Percentiles rank a stretch among this genome's conserved stretches.
phyloP scores from a whole-genome alignment of 2,888 invertebrate species.

The Tachina lurida region DNA sequence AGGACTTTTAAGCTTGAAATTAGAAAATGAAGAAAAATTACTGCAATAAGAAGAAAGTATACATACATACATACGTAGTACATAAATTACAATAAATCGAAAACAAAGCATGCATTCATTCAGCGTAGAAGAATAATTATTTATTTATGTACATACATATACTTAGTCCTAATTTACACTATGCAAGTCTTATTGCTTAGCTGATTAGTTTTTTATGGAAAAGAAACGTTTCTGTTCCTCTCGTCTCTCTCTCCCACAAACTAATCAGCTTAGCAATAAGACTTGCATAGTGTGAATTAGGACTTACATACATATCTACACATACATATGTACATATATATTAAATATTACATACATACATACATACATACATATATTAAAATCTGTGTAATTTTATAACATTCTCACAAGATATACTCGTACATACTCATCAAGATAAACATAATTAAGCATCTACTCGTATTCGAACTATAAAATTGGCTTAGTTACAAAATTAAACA shows the following conservation, averaged over 20 bases:
- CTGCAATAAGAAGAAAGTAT: slow-evolving; percentile 14
- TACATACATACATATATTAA: not conserved
- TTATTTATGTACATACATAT: slow-evolving; percentile 18
- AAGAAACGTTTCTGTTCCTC: too few species aligned
- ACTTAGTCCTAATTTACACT: too few species aligned
- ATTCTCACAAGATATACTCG: not conserved
- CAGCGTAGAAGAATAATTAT: slow-evolving; percentile 45
- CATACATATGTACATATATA: not conserved
- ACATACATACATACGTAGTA: not conserved
- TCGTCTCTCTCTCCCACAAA: too few species aligned
- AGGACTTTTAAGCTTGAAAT: slow-evolving; percentile 68
- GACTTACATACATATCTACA: slow-evolving; percentile 4
- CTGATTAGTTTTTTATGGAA: too few species aligned
- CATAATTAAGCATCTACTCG: not conserved
- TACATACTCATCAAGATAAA: slow-evolving; percentile 14
- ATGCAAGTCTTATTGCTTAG: too few species aligned
- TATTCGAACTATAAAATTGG: not conserved
- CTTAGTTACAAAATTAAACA: not conserved
- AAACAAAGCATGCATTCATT: slow-evolving; percentile 56
- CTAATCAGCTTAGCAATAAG: too few species aligned
- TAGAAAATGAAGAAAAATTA: slow-evolving; percentile 50
- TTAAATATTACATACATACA: not conserved
- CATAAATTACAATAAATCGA: slow-evolving; percentile 9
- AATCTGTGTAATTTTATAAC: too few species aligned
- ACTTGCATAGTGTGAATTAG: too few species aligned